phyloP scores from a whole-genome alignment of 1,140 invertebrate genomes.

The Euwallacea fornicatus region DNA sequence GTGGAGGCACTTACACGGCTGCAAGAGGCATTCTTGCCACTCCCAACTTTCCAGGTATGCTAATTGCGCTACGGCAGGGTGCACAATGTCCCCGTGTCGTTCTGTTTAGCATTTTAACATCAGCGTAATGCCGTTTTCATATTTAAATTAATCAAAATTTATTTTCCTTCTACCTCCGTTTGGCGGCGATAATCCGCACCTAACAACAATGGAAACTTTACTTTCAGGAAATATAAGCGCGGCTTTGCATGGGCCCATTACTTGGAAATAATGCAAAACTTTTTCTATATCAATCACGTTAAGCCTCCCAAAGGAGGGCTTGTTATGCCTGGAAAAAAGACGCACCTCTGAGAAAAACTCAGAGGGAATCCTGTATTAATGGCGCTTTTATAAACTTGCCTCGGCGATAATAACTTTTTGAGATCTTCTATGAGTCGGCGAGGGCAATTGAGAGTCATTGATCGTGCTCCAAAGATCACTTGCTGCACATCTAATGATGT shows the following conservation, averaged over 20 bases:
- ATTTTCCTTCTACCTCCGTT: too few species aligned
- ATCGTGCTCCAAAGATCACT: too few species aligned
- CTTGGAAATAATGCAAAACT: not conserved
- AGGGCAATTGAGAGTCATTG: too few species aligned
- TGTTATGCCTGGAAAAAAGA: not conserved
- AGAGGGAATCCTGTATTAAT: not conserved
- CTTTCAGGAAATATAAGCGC: not conserved
- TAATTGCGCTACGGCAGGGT: too few species aligned
- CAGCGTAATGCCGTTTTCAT: too few species aligned
- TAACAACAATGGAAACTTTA: constrained; percentile 6
- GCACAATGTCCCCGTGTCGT: too few species aligned
- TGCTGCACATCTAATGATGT: too few species aligned
- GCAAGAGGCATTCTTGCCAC: constrained; percentile 73
- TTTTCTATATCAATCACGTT: constrained; percentile 1
- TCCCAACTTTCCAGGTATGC: constrained; percentile 73
- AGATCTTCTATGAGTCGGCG: too few species aligned
- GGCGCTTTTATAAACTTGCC: not conserved
- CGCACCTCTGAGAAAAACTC: not conserved
- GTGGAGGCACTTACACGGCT: constrained; percentile 65
- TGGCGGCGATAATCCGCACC: not conserved
- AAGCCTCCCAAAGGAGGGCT: not conserved
- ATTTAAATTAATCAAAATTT: too few species aligned
- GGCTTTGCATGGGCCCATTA: not conserved
- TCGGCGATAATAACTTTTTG: not conserved
- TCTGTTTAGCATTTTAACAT: too few species aligned